Base-by-base conservation (phyloP, 2,797 vertebrate species). In the Poliocrania exsul region DNA sequence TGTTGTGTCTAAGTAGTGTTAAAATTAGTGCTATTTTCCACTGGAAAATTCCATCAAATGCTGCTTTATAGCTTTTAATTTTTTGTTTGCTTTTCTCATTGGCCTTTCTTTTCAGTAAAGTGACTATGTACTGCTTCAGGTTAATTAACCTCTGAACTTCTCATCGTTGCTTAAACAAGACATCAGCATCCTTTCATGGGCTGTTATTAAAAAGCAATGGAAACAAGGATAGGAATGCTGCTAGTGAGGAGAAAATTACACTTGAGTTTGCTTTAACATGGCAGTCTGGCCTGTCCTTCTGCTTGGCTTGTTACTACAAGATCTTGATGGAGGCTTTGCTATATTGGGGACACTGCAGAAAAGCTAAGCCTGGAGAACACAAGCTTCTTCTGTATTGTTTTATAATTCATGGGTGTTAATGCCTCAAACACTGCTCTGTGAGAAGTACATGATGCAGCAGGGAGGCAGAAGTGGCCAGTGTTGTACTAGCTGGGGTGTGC, bases 111-210 rank as follows among this genome's bases (percentile, higher is more conserved):
- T 53, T 62, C 67, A 60, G 21, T 88, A 20, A 92, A 92, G 53
- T 42, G 54, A 47, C 51, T 64, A 16, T 81, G 78, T 77, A 86
- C 71, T 64, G 21, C 53, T 86, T 92, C 67, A 93, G 10, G 0
- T 94, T 96, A 95, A 96, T 96, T 94, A 96, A 81, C 88, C 81
- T 91, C 50, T 35, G 35, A 75, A 81, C 82, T 94, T 75, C 50
- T 81, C n/a, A n/a, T 58, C 62, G 7, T 65, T 86, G 62, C 73
- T 96, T 94, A 82, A 77, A 86, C 64, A 75, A 90, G 91, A 38
- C 40, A 67, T 47, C 61, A 54, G 5, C 70, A 74, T 61, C 56
- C 13, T 69, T 81, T 75, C 31, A 54, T 12, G 16, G n/a, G n/a
- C 26, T 61, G 54, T 47, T 77, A 49, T 38, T 82, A 85, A 93